These are phyloP conservation scores for Neolamprologus ventralis DNA, from an alignment of 2,113 vertebrate species.

Conservation along the genomic window DNA sequence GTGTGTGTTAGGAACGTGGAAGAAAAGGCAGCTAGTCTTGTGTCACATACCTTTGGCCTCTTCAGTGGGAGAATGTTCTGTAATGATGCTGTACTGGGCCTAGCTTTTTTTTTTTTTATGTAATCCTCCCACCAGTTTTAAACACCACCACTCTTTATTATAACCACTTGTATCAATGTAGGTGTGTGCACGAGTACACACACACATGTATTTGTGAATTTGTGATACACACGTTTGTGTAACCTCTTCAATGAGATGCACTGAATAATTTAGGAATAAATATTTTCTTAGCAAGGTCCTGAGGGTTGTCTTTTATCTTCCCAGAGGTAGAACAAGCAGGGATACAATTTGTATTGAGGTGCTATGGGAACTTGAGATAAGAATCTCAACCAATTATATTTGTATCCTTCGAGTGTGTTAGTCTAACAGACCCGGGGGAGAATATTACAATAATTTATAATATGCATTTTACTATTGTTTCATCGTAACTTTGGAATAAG, in stretches of 20 bases:
- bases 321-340: not conserved
- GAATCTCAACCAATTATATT: conserved; percentile 30
- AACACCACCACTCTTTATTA: conserved; percentile 52
- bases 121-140: conserved; percentile 60
- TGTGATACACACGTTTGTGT: not conserved
- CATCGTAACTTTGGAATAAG: not conserved
- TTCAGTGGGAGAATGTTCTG: conserved; percentile 41
- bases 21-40: not conserved
- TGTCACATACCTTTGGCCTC: conserved; percentile 44
- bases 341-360: not conserved
- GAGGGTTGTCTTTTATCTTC: conserved; percentile 41
- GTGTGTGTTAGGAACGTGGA: not conserved
- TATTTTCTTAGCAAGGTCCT: conserved; percentile 2
- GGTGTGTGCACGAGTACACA: not conserved
- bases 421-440: not conserved
- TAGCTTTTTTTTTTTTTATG: conserved; percentile 37
- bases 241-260: conserved; percentile 4
- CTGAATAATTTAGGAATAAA: conserved; percentile 14
- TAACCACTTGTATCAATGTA: conserved; percentile 27
- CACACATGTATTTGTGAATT: not conserved
- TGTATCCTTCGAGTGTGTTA: not conserved
- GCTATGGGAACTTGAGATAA: not conserved
- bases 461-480: not conserved
- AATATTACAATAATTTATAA: not conserved
- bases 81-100: conserved; percentile 37